Evolutionary conservation across 92 coral and sea anemone genomes (phyloP), one percentile per base, ranked within the genome.

Genomic region (Pocillopora grandis): DNA sequence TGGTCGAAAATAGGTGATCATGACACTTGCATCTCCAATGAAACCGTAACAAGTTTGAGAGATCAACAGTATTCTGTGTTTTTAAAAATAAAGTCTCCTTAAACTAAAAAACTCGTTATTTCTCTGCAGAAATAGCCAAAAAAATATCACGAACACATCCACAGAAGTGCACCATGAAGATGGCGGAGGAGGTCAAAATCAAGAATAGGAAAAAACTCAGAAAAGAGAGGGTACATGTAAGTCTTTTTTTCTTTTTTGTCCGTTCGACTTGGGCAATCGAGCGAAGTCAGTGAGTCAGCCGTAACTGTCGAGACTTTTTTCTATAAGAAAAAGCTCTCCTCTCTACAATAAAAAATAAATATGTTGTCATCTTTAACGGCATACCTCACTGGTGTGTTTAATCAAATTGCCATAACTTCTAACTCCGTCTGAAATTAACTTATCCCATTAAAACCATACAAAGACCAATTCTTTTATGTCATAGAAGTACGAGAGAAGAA

Each of bases 401-500:
- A 15, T 52, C 76, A 71, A 37, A 71, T 52, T 12, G 42, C 49
- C 74, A 42, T 42, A 42, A 42, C 49, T 42, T 69, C 31, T 20
- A 69, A 8, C 48, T 69, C 48, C 48, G 11, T 69, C 74, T 27
- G 37, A 27, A 69, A 69, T 56, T 69, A 69, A 69, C 5, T 69
- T 49, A 69, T 69, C 27, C 65, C 27, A 13, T 20, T 70, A 35
- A 57, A 16, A 27, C 36, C 0, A 18, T 83, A 35, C 73, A 55
- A 66, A 10, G 36, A 9, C 33, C 66, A 21, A 72, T 16, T n/a
- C 19, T 73, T 17, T 55, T 33, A 0, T 23, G 27, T 20, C 77
- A 76, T 70, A 85, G 85, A 85, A 85, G 59, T 85, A 78, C 62
- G 75, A 68, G 23, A 66, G 71, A 66, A 52, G 89, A 70, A 31